Evolutionary conservation across 2,888 invertebrate species (phyloP), one percentile per base, ranked within the genome.

Genomic region (Deilephila elpenor): DNA sequence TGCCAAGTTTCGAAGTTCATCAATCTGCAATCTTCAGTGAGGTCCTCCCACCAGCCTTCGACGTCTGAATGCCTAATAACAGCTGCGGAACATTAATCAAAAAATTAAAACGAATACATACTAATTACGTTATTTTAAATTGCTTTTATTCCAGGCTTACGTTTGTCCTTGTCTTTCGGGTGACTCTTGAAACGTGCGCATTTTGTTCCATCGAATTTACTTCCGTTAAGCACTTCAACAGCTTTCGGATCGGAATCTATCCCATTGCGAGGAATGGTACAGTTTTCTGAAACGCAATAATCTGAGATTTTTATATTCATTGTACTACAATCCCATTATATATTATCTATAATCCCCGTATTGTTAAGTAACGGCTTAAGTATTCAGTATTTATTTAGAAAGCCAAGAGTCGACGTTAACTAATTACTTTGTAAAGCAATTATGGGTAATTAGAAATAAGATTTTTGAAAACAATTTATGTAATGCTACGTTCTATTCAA

Each of bases 41-140:
- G 91, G 79, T 96, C 96, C 75, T 96, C 96, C 97, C 97, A 97
- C 97, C 96, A 96, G 74, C 95, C 95, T 82, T 96, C 96, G 88
- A 96, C 92, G 72, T 96, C 95, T 14, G 91, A 93, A 79, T 95
- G 95, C 71, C 83, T 87, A 0, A 88, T 88, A 0, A 87, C 80
- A 78, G 89, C 89, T 79, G 86, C 90, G 71, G 82, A 86, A 86
- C 74, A 17, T 81, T 81, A 70, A 71, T 19, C 7, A 59, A n/a
- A 51, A 20, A 20, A 34, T 34, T 6, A 53, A 20, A 32, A 53
- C 19, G 17, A 19, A 53, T 19, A 53, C 53, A 53, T 19, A 53
- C 53, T 53, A 19, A 19, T 17, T 17, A 53, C 19, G 11, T 32
- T 29, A 76, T 37, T 51, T 62, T 61, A 11, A 73, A 59, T 34